Evolutionary conservation across 35 echinoderm and acorn worm genomes (phyloP), one percentile per base, ranked within the genome.

Genomic region (Amphiura filiformis): DNA sequence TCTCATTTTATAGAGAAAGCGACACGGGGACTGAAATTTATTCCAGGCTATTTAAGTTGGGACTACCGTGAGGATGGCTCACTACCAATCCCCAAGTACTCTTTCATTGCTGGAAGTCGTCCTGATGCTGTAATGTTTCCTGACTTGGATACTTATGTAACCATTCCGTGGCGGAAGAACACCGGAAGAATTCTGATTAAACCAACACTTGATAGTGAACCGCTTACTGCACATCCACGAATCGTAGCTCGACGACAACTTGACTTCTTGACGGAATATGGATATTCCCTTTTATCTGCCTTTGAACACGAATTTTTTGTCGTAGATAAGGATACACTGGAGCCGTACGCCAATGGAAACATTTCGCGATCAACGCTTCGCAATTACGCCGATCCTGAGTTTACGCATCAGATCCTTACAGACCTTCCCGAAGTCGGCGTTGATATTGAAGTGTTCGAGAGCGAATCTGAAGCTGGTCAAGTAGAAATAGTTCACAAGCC

Each of bases 241-340:
- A 57, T 56, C 17, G 23, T 96, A 39, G 94, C 94, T 5, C 39
- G 75, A 30, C 34, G 65, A 34, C 94, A 96, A 75, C 22, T 96
- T 28, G 56, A 89, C 2, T 32, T 33, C 28, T 75, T 96, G 20
- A 28, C 70, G 32, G 36, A 93, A 7, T 82, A 81, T 82, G 82
- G 87, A 2, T 65, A 83, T 18, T 76, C 42, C 39, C 36, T 96
- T 1, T 47, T 90, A 15, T 91, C 92, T 17, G 81, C 82, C 17
- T 79, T 70, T 75, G 94, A 92, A 56, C 84, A 96, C 61, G 94
- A 96, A 76, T 96, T 93, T 78, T 93, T 87, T 47, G 40, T 96
- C 37, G 84, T 96, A 0, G 78, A 93, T 65, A 49, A 87, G 23
- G 42, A n/a, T n/a, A n/a, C n/a, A n/a, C n/a, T n/a, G n/a, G n/a